These are phyloP conservation scores for Ceratoteleas bidentatus DNA, from an alignment of 1,140 invertebrate species.

Conservation along the genomic window DNA sequence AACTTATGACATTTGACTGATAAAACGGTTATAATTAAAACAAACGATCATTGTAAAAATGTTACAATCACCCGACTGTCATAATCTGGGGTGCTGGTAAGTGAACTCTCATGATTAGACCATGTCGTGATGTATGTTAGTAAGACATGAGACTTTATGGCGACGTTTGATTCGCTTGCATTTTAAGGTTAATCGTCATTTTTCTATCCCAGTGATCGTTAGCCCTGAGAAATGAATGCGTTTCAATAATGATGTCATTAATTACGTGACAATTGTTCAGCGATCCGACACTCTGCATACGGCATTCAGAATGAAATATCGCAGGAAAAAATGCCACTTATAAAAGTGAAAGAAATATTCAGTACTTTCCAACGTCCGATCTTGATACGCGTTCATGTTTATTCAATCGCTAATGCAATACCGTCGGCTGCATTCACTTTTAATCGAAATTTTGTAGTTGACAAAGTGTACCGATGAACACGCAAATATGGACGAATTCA, in stretches of 20 bases:
- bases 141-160: not conserved
- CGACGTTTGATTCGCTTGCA: not conserved
- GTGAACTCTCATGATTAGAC: conserved; percentile 19
- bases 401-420: conserved; percentile 17
- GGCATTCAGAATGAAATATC: conserved; percentile 8
- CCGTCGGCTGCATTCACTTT: conserved; percentile 6
- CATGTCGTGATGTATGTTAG: conserved; percentile 15
- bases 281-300: not conserved
- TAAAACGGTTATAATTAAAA: conserved; percentile 3
- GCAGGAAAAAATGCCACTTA: conserved; percentile 10
- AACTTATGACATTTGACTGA: not conserved
- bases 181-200: conserved; percentile 6
- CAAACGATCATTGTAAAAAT: conserved; percentile 8
- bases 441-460: conserved; percentile 16
- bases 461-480: conserved; percentile 21
- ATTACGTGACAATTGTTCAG: conserved; percentile 9
- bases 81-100: conserved; percentile 33
- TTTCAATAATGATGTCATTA: conserved; percentile 6
- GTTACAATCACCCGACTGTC: conserved; percentile 51
- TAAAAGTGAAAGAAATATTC: conserved; percentile 21
- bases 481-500: conserved; percentile 1
- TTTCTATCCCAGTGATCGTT: conserved; percentile 1
- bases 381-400: conserved; percentile 22
- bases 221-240: conserved; percentile 1
- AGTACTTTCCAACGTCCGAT: conserved; percentile 14